Evolutionary conservation across 1,140 invertebrate genomes (phyloP), one percentile per base, ranked within the genome.

Genomic region (Drosophila leontia): DNA sequence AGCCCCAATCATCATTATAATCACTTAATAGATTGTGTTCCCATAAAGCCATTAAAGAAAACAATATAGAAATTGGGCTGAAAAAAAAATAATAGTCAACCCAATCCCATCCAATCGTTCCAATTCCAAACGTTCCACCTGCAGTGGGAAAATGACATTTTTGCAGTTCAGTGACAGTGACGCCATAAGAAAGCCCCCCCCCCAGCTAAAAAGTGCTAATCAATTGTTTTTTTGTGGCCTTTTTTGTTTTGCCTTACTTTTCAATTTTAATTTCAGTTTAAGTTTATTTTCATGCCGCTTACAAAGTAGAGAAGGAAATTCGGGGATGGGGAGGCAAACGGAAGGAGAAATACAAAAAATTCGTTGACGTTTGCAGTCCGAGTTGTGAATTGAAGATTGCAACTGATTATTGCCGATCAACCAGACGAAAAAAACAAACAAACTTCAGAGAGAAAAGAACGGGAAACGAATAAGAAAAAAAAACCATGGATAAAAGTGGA

Each of bases 21-120:
- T 87, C 82, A 84, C 80, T 81, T 81, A 80, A 87, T 85, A 90
- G 85, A 88, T 88, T 90, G 84, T 61, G 78, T 59, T 72, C 75
- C 74, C 70, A 90, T 90, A 81, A 71, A 72, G 68, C 67, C 53
- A 59, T 72, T 59, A 72, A 72, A 72, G 17, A 59, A 51, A 47
- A 41, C 19, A 19, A 26, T 44, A 37, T 55, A 23, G 34, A 35
- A 34, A 32, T 7, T 15, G 15, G 11, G 29, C 26, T 51, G 15
- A 17, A 51, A 51, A 34, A 51, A 29, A 26, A n/a, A n/a, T n/a
- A 19, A 39, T 13, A 13, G 2, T 7, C 7, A 32, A 29, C 6
- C 9, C 13, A 3, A 9, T 19, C 37, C n/a, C 41, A 29, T 7
- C 5, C 17, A 29, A n/a, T 12, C 35, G 13, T 29, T 51, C 44